Percentiles rank a stretch among this genome's conserved stretches.
phyloP scores from a whole-genome alignment of 2,888 invertebrate species.

The Meta bourneti region DNA sequence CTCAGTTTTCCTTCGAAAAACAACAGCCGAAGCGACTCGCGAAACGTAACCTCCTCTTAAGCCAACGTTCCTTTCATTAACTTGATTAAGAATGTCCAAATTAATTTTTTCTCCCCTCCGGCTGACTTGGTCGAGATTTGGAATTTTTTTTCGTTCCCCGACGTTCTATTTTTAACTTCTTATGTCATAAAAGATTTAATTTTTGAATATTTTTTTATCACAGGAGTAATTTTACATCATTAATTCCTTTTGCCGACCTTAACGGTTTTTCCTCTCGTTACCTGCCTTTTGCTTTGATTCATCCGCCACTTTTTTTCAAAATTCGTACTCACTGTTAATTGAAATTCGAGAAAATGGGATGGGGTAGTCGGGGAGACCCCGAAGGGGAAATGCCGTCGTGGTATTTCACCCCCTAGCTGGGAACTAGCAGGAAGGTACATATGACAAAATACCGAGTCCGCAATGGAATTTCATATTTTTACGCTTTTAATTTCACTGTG shows the following conservation, averaged over 20 bases:
- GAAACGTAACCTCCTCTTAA: slow-evolving; percentile 22
- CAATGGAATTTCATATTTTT: slow-evolving; percentile 38
- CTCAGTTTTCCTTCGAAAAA: background rate
- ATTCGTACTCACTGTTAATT: slow-evolving; percentile 67
- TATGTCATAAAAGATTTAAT: slow-evolving; percentile 17
- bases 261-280: background rate
- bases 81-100: slow-evolving; percentile 58
- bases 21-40: background rate
- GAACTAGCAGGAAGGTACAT: background rate
- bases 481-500: slow-evolving; percentile 37
- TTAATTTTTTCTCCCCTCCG: slow-evolving; percentile 38
- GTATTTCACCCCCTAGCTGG: background rate
- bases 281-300: slow-evolving; percentile 7
- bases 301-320: slow-evolving; percentile 46
- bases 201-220: slow-evolving; percentile 8
- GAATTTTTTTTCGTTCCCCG: slow-evolving; percentile 10
- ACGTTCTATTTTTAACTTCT: slow-evolving; percentile 55
- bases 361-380: background rate
- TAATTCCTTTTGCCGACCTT: slow-evolving; percentile 54
- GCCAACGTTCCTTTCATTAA: slow-evolving; percentile 47
- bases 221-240: slow-evolving; percentile 64
- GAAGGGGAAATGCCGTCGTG: background rate
- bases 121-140: slow-evolving; percentile 18
- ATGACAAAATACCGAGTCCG: slow-evolving; percentile 49
- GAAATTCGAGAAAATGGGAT: slow-evolving; percentile 53